A percentile compares a stretch with the other conserved stretches of the same genome.
These are phyloP conservation scores for Orthosia gracilis DNA, from an alignment of 2,888 invertebrate genomes.

Conservation along the genomic window DNA sequence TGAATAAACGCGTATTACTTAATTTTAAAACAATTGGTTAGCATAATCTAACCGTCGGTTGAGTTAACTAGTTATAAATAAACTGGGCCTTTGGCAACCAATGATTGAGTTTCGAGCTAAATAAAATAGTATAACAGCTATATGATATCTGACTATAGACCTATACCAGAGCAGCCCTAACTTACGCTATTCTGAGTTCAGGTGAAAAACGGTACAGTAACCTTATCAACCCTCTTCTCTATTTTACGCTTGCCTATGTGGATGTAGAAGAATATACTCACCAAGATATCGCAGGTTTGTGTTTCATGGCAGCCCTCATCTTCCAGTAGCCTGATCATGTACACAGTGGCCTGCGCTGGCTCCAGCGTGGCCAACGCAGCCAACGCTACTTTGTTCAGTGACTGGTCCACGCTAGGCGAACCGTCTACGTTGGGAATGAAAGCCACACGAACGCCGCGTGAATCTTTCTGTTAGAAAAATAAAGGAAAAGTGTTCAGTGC, in stretches of 20 bases:
- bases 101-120: slow-evolving; percentile 1
- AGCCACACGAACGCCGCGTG: slow-evolving; percentile 93
- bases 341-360: slow-evolving; percentile 91
- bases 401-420: slow-evolving; percentile 84
- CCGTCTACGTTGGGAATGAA: slow-evolving; percentile 94
- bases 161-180: neutral
- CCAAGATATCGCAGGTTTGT: slow-evolving; percentile 91
- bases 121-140: slow-evolving; percentile 6
- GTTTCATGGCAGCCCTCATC: slow-evolving; percentile 90
- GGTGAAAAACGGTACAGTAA: neutral
- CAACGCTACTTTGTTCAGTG: slow-evolving; percentile 93
- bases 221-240: too few relatives aligned
- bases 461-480: slow-evolving; percentile 89
- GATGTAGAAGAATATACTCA: slow-evolving; percentile 72
- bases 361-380: slow-evolving; percentile 92
- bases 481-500: neutral
- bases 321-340: slow-evolving; percentile 91
- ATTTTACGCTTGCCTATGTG: too few relatives aligned
- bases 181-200: neutral
- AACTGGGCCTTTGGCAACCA: too few relatives aligned
- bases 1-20: too few relatives aligned
- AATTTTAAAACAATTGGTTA: too few relatives aligned
- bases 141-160: neutral
- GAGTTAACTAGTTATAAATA: too few relatives aligned
- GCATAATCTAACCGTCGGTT: too few relatives aligned